These are phyloP conservation scores for Adelosebastes latens DNA, from an alignment of 2,797 vertebrate species.

Conservation along the genomic window DNA sequence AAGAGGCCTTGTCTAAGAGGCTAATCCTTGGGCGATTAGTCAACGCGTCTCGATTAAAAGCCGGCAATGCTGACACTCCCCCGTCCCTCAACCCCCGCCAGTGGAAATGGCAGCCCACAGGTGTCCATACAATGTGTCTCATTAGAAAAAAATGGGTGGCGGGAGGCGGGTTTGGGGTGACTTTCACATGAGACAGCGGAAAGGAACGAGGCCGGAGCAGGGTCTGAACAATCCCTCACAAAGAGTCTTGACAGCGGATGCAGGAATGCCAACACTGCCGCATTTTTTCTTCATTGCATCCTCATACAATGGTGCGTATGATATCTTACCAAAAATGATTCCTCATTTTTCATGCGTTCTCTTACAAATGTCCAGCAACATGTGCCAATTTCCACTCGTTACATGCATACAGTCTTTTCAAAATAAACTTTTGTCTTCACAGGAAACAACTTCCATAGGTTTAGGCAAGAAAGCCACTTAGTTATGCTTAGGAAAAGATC, in stretches of 20 bases:
- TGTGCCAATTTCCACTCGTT: too few relatives aligned
- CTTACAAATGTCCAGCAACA: too few relatives aligned
- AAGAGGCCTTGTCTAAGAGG: slow-evolving; percentile 81
- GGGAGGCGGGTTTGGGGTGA: slow-evolving; percentile 19
- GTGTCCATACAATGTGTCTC: slow-evolving; percentile 71
- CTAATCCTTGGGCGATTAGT: slow-evolving; percentile 82
- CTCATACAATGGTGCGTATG: too few relatives aligned
- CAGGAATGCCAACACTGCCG: slow-evolving; percentile 2
- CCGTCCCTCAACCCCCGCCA: slow-evolving; percentile 18
- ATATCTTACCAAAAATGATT: too few relatives aligned
- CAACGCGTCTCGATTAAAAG: slow-evolving; percentile 80
- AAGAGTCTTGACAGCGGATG: background rate
- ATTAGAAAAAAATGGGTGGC: slow-evolving; percentile 48
- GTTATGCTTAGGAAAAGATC: accelerated
- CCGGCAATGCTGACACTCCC: slow-evolving; percentile 60
- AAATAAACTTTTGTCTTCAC: too few relatives aligned
- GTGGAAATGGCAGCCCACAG: slow-evolving; percentile 68
- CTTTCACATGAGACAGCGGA: slow-evolving; percentile 46
- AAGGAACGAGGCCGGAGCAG: slow-evolving; percentile 16
- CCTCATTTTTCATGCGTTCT: too few relatives aligned
- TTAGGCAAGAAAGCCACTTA: too few relatives aligned
- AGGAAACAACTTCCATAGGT: too few relatives aligned
- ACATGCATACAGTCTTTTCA: too few relatives aligned
- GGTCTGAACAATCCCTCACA: background rate
- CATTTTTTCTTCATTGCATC: background rate